A percentile compares a stretch with the other conserved stretches of the same genome.
These are phyloP conservation scores for Nasonia vitripennis DNA, from an alignment of 1,140 invertebrate genomes.

Conservation along the genomic window DNA sequence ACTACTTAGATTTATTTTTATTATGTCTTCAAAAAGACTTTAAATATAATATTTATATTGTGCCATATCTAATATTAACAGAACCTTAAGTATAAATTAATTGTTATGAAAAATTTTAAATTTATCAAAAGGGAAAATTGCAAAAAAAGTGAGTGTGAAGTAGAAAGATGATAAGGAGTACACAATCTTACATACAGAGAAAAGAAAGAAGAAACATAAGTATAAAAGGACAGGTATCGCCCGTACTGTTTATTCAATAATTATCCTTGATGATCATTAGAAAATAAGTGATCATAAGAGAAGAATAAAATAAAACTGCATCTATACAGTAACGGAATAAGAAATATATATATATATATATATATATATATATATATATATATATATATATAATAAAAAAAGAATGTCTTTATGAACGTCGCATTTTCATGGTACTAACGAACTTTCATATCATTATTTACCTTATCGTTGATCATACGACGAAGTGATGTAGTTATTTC, in stretches of 20 bases:
- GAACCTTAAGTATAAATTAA: constrained; percentile 72
- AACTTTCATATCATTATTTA: constrained; percentile 54
- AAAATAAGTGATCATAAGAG: constrained; percentile 41
- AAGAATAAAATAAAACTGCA: constrained; percentile 49
- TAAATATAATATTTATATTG: constrained; percentile 75
- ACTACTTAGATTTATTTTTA: constrained; percentile 75
- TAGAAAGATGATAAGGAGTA: constrained; percentile 55
- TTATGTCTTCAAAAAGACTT: constrained; percentile 73
- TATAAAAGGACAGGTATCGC: constrained; percentile 36
- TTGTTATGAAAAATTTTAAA: constrained; percentile 72
- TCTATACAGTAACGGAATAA: constrained; percentile 43
- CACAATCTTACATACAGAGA: constrained; percentile 53
- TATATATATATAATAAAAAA: neutral
- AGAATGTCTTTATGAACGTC: constrained; percentile 43
- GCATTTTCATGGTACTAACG: constrained; percentile 48
- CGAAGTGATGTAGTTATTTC: constrained; percentile 46
- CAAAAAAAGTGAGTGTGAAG: constrained; percentile 59
- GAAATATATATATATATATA: constrained; percentile 33
- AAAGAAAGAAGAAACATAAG: constrained; percentile 29
- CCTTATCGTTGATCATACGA: constrained; percentile 30
- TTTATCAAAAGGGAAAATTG: constrained; percentile 70
- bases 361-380: neutral
- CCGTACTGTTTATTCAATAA: constrained; percentile 52
- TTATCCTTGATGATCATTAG: constrained; percentile 51
- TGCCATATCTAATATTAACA: constrained; percentile 74